phyloP scores from a whole-genome alignment of 2,113 vertebrate species.

The Albula glossodonta region DNA sequence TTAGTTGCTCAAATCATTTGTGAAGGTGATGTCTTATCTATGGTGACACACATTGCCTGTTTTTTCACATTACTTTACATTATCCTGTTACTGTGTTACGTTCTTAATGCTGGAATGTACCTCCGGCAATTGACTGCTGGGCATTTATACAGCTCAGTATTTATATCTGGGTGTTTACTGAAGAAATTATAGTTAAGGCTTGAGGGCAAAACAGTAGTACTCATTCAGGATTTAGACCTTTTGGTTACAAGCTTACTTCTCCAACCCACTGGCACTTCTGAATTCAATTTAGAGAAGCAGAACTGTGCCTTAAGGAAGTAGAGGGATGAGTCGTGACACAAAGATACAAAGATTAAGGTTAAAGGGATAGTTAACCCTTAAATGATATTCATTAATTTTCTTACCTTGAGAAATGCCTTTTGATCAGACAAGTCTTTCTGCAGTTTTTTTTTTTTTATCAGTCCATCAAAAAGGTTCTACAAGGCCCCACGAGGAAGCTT shows the following conservation, averaged over 20 bases:
- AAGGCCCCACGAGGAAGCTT: too few species aligned
- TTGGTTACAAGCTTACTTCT: not conserved
- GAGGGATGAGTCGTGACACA: not conserved
- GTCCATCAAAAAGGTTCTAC: too few species aligned
- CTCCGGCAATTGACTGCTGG: not conserved
- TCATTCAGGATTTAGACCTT: not conserved
- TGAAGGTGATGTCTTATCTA: not conserved
- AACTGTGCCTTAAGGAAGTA: not conserved
- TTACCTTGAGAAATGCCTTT: too few species aligned
- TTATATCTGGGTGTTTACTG: not conserved
- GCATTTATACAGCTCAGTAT: not conserved
- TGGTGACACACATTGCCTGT: not conserved
- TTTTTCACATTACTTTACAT: not conserved
- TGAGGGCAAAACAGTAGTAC: not conserved
- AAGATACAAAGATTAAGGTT: not conserved
- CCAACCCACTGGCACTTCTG: not conserved
- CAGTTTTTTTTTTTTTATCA: too few species aligned
- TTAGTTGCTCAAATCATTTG: too few species aligned
- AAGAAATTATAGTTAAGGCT: not conserved
- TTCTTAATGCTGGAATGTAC: not conserved
- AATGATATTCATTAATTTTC: not conserved
- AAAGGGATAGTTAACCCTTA: not conserved
- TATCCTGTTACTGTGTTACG: not conserved
- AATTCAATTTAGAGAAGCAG: not conserved
- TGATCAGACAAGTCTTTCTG: too few species aligned